Evolutionary conservation across 2,888 invertebrate species (phyloP).

Genomic region (Listrodromus nycthemerus): DNA sequence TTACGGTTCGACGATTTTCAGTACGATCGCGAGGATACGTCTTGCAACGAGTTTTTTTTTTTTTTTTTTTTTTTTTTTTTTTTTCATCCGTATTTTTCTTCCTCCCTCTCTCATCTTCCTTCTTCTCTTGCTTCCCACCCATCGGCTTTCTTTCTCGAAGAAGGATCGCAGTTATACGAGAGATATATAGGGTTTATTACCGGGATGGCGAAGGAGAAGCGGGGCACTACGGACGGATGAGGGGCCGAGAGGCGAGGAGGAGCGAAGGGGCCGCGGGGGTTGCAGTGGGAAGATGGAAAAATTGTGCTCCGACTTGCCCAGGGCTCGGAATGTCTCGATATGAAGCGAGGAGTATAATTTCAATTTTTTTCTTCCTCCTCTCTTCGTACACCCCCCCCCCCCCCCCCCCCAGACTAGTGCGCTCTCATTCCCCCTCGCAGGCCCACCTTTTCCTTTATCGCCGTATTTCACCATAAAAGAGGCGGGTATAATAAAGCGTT

Average conservation of each 20-base stretch:
- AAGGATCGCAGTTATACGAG: constrained; percentile 69
- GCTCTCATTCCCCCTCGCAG: constrained; percentile 54
- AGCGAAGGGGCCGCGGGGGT: constrained; percentile 30
- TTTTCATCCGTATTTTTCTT: constrained; percentile 28
- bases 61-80: constrained; percentile 27
- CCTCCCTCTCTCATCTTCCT: constrained; percentile 24
- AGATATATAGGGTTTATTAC: constrained; percentile 72
- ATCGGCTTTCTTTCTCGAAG: constrained; percentile 65
- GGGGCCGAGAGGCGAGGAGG: constrained; percentile 24
- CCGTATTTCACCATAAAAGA: constrained; percentile 82
- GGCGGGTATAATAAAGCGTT: constrained; percentile 83
- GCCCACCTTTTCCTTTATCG: constrained; percentile 71
- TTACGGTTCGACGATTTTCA: constrained; percentile 67
- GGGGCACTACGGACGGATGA: constrained; percentile 48
- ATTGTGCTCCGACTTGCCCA: constrained; percentile 70
- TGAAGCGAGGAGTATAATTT: constrained; percentile 70
- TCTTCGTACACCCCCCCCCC: constrained; percentile 24
- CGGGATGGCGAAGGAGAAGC: constrained; percentile 65
- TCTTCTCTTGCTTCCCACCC: constrained; percentile 39
- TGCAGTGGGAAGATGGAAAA: constrained; percentile 65
- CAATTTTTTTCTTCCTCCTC: constrained; percentile 26
- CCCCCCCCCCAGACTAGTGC: constrained; percentile 46
- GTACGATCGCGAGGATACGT: constrained; percentile 66
- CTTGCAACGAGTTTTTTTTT: constrained; percentile 58
- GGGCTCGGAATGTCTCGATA: constrained; percentile 72